Evolutionary conservation across 2,888 invertebrate species (phyloP).

Genomic region (Corbicula japonica): DNA sequence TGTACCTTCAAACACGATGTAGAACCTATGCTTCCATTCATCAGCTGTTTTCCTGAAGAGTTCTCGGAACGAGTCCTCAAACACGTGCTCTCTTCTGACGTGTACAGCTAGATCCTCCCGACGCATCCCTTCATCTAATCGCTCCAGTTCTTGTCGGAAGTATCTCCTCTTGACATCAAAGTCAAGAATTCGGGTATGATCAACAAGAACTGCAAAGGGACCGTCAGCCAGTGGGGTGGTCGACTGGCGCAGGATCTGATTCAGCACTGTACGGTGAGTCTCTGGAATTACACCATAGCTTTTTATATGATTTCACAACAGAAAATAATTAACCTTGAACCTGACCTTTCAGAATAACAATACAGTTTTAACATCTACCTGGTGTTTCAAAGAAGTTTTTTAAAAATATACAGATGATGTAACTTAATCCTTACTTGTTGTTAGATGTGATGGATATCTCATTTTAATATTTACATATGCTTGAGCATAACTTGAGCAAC

Average conservation of each 20-base stretch:
- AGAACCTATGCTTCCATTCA: conserved; percentile 97
- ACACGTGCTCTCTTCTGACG: conserved; percentile 93
- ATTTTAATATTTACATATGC: too few relatives aligned
- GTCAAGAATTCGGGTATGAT: conserved; percentile 94
- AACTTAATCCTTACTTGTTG: too few relatives aligned
- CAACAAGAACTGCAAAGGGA: conserved; percentile 94
- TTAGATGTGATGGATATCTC: too few relatives aligned
- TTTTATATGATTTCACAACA: too few relatives aligned
- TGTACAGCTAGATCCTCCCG: conserved; percentile 94
- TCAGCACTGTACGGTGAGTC: conserved; percentile 94
- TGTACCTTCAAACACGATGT: conserved; percentile 97
- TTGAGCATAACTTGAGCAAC: too few relatives aligned
- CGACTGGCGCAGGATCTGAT: conserved; percentile 93
- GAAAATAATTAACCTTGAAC: too few relatives aligned
- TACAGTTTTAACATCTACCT: too few relatives aligned
- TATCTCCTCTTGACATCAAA: conserved; percentile 96
- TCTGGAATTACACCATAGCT: conserved; percentile 89
- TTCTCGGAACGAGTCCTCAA: conserved; percentile 96
- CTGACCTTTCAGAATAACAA: too few relatives aligned
- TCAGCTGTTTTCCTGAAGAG: conserved; percentile 93
- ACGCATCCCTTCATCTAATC: conserved; percentile 90
- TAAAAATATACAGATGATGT: too few relatives aligned
- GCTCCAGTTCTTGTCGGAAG: conserved; percentile 94
- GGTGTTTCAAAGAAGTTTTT: too few relatives aligned
- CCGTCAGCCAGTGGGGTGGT: conserved; percentile 92